Evolutionary conservation across 1,140 invertebrate species (phyloP), one percentile per base, ranked within the genome.

Genomic region (Drosophila gunungcola): DNA sequence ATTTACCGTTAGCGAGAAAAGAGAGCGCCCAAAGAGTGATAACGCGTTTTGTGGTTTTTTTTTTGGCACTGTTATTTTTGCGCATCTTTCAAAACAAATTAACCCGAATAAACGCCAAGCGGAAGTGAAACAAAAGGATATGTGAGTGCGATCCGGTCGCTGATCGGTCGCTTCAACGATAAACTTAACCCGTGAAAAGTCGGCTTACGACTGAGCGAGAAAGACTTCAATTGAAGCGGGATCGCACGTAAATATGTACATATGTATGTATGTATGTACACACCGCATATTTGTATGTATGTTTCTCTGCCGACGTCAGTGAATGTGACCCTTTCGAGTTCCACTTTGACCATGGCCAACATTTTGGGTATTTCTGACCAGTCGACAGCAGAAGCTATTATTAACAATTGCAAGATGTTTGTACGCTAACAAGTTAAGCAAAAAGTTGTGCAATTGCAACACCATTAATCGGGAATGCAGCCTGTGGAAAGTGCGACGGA

Each of bases 51-150:
- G 42, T n/a, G n/a, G n/a, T 5, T 55, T 11, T 39, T 34, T 63
- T 63, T 75, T 56, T 64, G 36, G 45, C 51, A 48, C 39, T 68
- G 58, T 39, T 45, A 68, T 67, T 27, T 60, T 61, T 65, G 75
- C 32, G 63, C 67, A 88, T n/a, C 80, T 84, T 85, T 84, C 82
- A 58, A 86, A 86, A 83, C 65, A 83, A 89, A 83, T 89, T 88
- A 88, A 80, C 83, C 83, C 83, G 73, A 86, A 86, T 88, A 64
- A 68, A 38, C 36, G 58, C 46, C 9, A 36, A 83, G 67, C 84
- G 84, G 84, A 88, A 88, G 56, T 76, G 54, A 32, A 32, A 34
- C n/a, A 51, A 48, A 51, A 51, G 48, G 48, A 51, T 48, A 29
- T 29, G 54, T 65, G 65, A 65, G 72, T 67, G 60, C 61, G 61